Evolutionary conservation across 2,797 vertebrate genomes (phyloP).

Genomic region (Taeniopygia guttata): DNA sequence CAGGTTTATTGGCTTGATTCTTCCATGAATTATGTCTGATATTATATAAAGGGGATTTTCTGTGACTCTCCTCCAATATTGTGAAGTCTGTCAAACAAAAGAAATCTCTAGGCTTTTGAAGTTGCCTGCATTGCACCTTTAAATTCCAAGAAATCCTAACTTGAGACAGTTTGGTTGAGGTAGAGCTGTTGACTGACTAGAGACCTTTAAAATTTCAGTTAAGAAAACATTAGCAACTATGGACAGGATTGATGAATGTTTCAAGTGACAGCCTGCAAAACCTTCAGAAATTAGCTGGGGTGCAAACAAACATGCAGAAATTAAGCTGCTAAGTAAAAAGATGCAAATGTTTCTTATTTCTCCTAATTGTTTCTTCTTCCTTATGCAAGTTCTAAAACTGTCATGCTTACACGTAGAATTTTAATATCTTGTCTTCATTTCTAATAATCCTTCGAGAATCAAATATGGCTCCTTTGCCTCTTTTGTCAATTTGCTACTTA

Average conservation of each 20-base stretch:
- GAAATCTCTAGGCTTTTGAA: conserved; percentile 46
- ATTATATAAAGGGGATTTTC: conserved; percentile 57
- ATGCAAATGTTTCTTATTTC: neutral
- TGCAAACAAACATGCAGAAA: neutral
- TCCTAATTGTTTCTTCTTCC: neutral
- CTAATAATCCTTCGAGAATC: neutral
- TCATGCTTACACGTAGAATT: neutral
- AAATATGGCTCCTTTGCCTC: neutral
- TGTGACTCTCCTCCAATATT: conserved; percentile 38
- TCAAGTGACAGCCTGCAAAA: neutral
- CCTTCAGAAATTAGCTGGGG: neutral
- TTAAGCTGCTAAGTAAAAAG: neutral
- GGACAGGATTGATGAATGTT: neutral
- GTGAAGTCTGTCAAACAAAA: conserved; percentile 41
- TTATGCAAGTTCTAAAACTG: neutral
- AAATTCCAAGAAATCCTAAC: conserved; percentile 18
- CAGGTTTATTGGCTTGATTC: conserved; percentile 54
- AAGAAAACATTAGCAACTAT: neutral
- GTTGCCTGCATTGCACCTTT: neutral
- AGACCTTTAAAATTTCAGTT: neutral
- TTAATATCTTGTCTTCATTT: neutral
- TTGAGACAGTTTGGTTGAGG: neutral
- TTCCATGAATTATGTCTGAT: conserved; percentile 48
- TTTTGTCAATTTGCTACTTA: neutral
- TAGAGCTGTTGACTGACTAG: neutral